Evolutionary conservation across 2,888 invertebrate species (phyloP), one percentile per base, ranked within the genome.

Genomic region (Meloe dianella): DNA sequence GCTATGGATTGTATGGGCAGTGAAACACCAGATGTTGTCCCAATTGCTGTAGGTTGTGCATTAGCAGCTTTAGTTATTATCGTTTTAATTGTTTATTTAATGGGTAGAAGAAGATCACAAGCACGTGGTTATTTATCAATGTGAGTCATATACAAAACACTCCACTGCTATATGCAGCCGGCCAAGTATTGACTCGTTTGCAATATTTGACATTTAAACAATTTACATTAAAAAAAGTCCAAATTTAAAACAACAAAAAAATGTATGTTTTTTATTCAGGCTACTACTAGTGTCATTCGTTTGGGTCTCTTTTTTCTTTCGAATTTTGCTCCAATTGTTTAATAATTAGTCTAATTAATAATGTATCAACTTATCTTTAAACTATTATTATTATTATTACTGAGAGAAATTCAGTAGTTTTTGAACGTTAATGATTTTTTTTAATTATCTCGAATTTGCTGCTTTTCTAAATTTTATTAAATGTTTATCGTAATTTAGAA

Each of bases 31-130:
- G 98, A 98, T 85, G 89, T 96, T 71, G 97, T 99, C 66, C 98
- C 98, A 27, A 97, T 99, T 81, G 96, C 95, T 24, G 98, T 99
- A 70, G 99, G 98, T 17, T 94, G 95, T 82, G 94, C 95, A 61
- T 87, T 99, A 66, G 95, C 94, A 70, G 94, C 90, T 61, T 88
- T 98, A 66, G 96, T 98, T 71, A 85, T 97, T 68, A 90, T 97
- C 73, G 96, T 99, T 62, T 89, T 99, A 74, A 89, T 93, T 74
- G 96, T 95, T 57, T 99, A 98, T 86, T 88, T 98, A 72, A 90
- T 96, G 80, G 97, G 95, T 67, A 93, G 98, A 79, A 90, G 93
- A 81, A 90, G 94, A 80, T 91, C 90, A 80, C 91, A 91, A 82
- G 90, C 92, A 61, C 88, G 91, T 75, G 96, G 96, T 38, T 97